Percentiles rank a stretch among this genome's conserved stretches.
Evolutionary conservation across 1,140 invertebrate genomes (phyloP).

Genomic region (Amyelois transitella): DNA sequence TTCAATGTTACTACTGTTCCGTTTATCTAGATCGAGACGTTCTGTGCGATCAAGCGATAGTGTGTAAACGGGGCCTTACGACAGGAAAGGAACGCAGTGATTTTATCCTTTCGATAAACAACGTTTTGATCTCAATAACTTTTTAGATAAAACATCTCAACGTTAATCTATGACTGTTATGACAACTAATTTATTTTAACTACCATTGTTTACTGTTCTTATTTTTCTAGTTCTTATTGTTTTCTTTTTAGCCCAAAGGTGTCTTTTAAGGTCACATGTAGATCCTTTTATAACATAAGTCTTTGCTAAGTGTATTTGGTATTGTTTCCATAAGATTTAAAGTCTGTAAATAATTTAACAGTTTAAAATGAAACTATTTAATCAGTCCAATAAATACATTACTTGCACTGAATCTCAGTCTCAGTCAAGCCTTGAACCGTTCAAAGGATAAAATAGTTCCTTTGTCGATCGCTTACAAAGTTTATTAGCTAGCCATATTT

Average conservation of each 20-base stretch:
- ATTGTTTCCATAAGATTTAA: no score
- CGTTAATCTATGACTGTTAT: conserved; percentile 4
- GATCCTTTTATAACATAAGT: no score
- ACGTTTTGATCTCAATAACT: conserved; percentile 3
- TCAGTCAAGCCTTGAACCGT: background rate
- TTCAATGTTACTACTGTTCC: no score
- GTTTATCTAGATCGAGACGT: background rate
- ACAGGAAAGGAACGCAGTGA: background rate
- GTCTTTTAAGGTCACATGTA: no score
- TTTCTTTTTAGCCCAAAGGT: background rate
- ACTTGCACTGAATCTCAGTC: background rate
- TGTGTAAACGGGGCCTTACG: background rate
- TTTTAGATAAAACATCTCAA: background rate
- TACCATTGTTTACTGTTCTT: background rate
- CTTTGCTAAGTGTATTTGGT: no score
- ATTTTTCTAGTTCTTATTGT: background rate
- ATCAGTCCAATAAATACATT: background rate
- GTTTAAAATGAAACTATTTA: background rate
- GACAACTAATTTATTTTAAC: background rate
- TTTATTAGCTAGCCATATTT: background rate
- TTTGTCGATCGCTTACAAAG: background rate
- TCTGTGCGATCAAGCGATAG: background rate
- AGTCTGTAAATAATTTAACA: background rate
- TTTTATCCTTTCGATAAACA: background rate
- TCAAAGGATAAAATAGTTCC: background rate